Base-by-base conservation (phyloP, 2,888 invertebrate species). In the Microdon myrmicae region DNA sequence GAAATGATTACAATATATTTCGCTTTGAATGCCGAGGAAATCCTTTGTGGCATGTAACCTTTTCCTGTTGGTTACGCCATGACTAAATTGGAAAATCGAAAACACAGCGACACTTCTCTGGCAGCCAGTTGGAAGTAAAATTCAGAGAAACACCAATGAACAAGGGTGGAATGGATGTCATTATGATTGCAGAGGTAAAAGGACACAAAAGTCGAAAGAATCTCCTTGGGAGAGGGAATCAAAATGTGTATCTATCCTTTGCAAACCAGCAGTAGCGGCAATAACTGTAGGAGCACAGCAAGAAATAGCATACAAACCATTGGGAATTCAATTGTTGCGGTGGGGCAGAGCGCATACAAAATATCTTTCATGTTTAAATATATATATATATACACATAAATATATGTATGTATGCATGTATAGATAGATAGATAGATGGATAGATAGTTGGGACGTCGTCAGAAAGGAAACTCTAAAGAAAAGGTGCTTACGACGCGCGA, bases 101-200 rank as follows among this genome's bases (percentile, higher is more conserved):
- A 43, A 64, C 29, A 23, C 35, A 47, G 35, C 20, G 47, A 37
- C 43, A 41, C 22, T 38, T 48, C 43, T 20, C 22, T 55, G 43
- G 22, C 23, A 31, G 31, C n/a, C n/a, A n/a, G n/a, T n/a, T n/a
- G n/a, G 32, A 37, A 41, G 64, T 49, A 22, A 45, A 55, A 56
- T 49, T 48, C 35, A 47, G 56, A 41, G 51, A 58, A 47, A 47
- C 51, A 53, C 41, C 12, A 37, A 29, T 23, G 38, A 41, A 41
- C 12, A 32, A n/a, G 22, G 43, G 34, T 17, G 45, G 47, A 44
- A 35, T 44, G 55, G 61, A 41, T 61, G 56, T 58, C 64, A 64
- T 54, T 61, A 61, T 64, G 64, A 64, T 51, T 56, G 56, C 64
- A 64, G 56, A 64, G 58, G 64, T 64, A 64, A 64, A 64, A 58